phyloP scores from a whole-genome alignment of 2,797 vertebrate genomes.

The Coregonus ussuriensis region DNA sequence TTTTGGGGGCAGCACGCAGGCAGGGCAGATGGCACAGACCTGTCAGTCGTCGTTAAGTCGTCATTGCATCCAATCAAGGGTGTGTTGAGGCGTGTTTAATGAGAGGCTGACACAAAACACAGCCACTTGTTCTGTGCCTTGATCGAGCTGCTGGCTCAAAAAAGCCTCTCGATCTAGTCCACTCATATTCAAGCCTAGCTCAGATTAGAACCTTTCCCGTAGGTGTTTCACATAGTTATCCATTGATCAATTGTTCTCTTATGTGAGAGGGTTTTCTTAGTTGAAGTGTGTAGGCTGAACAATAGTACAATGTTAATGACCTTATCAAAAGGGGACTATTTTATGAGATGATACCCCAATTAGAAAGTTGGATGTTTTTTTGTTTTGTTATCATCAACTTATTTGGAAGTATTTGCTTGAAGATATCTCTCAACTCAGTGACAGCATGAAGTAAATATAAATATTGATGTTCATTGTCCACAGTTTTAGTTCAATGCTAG shows the following conservation, averaged over 20 bases:
- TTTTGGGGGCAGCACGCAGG: constrained; percentile 21
- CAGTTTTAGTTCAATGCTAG: not conserved
- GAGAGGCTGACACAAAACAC: constrained; percentile 76
- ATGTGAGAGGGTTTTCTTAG: not conserved
- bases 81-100: constrained; percentile 68
- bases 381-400: not conserved
- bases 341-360: not conserved
- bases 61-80: constrained; percentile 71
- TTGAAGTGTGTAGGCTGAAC: no score
- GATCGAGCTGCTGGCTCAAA: constrained; percentile 54
- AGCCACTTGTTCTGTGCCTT: constrained; percentile 76
- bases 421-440: not conserved
- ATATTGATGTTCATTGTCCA: not conserved
- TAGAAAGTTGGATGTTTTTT: not conserved
- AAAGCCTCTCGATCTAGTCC: constrained; percentile 13
- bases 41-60: constrained; percentile 81
- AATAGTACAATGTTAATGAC: no score
- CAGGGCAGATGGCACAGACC: constrained; percentile 39
- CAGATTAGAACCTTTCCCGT: constrained; percentile 2
- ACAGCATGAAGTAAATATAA: not conserved
- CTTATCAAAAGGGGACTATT: not conserved
- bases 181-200: not conserved
- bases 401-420: not conserved
- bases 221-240: not conserved
- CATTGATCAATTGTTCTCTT: not conserved